Percentiles rank a stretch among this genome's conserved stretches.
These are phyloP conservation scores for Phylloscopus whistleri DNA, from an alignment of 2,113 vertebrate genomes.

Conservation along the genomic window DNA sequence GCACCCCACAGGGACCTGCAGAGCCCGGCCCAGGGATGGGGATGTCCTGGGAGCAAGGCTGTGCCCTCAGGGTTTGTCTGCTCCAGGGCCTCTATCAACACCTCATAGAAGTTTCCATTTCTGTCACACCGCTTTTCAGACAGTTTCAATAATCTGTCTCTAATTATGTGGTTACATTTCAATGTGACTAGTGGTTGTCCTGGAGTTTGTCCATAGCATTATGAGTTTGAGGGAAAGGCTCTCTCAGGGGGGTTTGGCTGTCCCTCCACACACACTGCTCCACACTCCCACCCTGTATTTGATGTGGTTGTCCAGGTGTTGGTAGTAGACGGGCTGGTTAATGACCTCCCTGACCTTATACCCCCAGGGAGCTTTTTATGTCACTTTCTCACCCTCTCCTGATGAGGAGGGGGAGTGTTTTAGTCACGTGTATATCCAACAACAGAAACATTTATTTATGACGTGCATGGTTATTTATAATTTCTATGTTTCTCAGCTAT, in stretches of 20 bases:
- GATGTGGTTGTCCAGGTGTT: not conserved
- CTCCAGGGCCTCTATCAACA: not conserved
- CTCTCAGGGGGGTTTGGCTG: not conserved
- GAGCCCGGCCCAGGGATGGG: not conserved
- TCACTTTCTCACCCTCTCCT: not conserved
- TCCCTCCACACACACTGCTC: not conserved
- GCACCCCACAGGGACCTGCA: not conserved
- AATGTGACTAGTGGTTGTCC: not conserved
- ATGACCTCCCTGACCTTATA: not conserved
- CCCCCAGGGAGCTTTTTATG: not conserved
- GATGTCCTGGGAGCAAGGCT: accelerated
- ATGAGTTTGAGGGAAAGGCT: not conserved
- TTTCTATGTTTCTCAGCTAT: not conserved
- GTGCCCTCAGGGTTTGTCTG: no score
- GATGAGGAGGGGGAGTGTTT: not conserved
- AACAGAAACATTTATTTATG: not conserved
- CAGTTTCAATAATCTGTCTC: not conserved
- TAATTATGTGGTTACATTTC: not conserved
- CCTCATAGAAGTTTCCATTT: not conserved
- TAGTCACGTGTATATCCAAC: not conserved
- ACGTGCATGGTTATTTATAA: accelerated
- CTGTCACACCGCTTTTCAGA: not conserved
- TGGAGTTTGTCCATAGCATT: not conserved
- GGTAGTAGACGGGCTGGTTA: not conserved
- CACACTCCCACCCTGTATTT: not conserved